Evolutionary conservation across 2,113 vertebrate species (phyloP).

Genomic region (Pluvialis apricaria): DNA sequence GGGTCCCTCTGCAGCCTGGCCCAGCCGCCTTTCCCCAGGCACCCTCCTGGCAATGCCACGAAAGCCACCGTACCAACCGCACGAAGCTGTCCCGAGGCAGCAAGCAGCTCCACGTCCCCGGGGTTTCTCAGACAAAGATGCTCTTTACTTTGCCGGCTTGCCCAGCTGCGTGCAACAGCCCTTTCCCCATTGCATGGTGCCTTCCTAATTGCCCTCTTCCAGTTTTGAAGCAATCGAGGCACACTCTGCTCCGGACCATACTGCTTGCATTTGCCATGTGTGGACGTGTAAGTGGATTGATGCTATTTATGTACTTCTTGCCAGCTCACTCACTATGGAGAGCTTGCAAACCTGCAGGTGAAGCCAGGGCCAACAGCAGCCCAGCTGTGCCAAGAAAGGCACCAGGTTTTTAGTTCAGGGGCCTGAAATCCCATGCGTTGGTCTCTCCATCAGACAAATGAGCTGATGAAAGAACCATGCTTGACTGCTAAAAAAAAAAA

Average conservation of each 20-base stretch:
- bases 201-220: too few relatives aligned
- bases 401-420: not conserved
- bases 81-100: fast-evolving
- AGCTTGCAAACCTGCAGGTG: not conserved
- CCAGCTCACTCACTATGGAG: not conserved
- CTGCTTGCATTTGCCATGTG: not conserved
- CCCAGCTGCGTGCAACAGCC: too few relatives aligned
- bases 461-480: not conserved
- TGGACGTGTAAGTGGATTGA: not conserved
- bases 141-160: not conserved
- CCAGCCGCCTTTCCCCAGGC: not conserved
- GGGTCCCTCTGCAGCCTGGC: not conserved
- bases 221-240: not conserved
- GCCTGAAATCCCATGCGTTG: fast-evolving
- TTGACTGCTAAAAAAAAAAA: not conserved
- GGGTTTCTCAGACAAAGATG: too few relatives aligned
- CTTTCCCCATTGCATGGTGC: fast-evolving
- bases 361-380: not conserved
- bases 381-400: not conserved
- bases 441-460: not conserved
- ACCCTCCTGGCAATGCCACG: fast-evolving
- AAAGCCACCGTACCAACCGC: fast-evolving
- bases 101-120: not conserved
- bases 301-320: not conserved
- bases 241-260: fast-evolving